Base-by-base conservation (phyloP, 1,140 invertebrate species). In the Coelopa frigida region DNA sequence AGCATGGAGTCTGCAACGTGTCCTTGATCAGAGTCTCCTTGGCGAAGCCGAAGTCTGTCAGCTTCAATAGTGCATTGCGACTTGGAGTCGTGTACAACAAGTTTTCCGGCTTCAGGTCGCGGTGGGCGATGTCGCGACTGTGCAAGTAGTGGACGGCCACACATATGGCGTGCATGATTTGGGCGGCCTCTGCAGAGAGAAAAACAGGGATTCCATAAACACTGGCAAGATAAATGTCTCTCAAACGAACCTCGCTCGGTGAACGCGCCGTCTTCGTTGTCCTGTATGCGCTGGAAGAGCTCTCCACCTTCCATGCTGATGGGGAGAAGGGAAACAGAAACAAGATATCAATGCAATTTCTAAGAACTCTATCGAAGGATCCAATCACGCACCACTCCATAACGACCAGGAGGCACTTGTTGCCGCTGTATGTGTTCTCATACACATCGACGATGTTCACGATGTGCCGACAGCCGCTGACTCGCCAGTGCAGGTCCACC, bases 1-100 rank as follows among this genome's bases (percentile, higher is more conserved):
- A 99, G 71, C 95, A 98, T 3, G 95, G 95, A 1, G 95, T 98
- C 71, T 94, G 91, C 48, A 99, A 72, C 0, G 88, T 85, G 57
- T 92, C 86, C 49, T 85, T 83, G n/a, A 79, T 76, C 48, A 83
- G 74, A 0, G 86, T 93, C 73, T 96, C 90, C 72, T 99, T 99
- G n/a, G 96, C 96, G 78, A 99, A 99, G n/a, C 96, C 96, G 75
- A 98, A 99, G 73, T 99, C 96, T 27, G 94, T 98, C 52, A 99
- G 74, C 74, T 98, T 99, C 31, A 98, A 78, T 51, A 89, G 76
- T 22, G 87, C 92, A 57, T 78, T 76, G 5, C 73, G 75, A 54
- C 80, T 78, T 70, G 68, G 58, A 53, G 78, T 82, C 0, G 85
- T 86, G 68, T 92, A 94, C 1, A 94, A 68, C 23, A 94, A 74